phyloP scores from a whole-genome alignment of 1,140 invertebrate species.

The Schmidtea mediterranea region DNA sequence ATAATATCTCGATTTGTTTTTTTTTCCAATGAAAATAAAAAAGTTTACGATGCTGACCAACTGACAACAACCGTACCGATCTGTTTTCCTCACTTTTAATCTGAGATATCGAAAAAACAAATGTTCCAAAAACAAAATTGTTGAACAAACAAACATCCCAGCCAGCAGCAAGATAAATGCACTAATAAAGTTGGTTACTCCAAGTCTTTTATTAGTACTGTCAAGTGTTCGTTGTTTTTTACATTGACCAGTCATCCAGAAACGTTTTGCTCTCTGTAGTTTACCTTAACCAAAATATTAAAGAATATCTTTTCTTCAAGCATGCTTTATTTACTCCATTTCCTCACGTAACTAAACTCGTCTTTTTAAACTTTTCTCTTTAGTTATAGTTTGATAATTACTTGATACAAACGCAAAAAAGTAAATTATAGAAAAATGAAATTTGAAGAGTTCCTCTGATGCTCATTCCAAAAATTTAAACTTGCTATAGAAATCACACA shows the following conservation, averaged over 20 bases:
- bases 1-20: no score
- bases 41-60: slow-evolving; percentile 50
- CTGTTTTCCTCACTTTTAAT: slow-evolving; percentile 56
- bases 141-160: slow-evolving; percentile 55
- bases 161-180: slow-evolving; percentile 76
- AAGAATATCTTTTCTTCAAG: no score
- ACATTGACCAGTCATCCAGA: slow-evolving; percentile 91
- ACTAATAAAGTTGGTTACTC: slow-evolving; percentile 79
- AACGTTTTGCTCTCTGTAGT: slow-evolving; percentile 63
- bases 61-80: slow-evolving; percentile 54
- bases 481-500: no score
- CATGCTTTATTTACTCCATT: no score
- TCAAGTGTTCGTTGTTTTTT: slow-evolving; percentile 32
- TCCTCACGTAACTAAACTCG: no score
- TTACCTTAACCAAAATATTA: slow-evolving; percentile 34
- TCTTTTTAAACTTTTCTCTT: no score
- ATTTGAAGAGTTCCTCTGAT: no score
- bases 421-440: no score
- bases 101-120: slow-evolving; percentile 66
- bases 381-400: no score
- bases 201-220: slow-evolving; percentile 44
- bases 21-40: neutral
- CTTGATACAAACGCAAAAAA: no score
- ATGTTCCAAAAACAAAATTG: slow-evolving; percentile 61
- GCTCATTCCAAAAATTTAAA: no score